phyloP scores from a whole-genome alignment of 2,888 invertebrate genomes.

The Philopedon plagiatum region DNA sequence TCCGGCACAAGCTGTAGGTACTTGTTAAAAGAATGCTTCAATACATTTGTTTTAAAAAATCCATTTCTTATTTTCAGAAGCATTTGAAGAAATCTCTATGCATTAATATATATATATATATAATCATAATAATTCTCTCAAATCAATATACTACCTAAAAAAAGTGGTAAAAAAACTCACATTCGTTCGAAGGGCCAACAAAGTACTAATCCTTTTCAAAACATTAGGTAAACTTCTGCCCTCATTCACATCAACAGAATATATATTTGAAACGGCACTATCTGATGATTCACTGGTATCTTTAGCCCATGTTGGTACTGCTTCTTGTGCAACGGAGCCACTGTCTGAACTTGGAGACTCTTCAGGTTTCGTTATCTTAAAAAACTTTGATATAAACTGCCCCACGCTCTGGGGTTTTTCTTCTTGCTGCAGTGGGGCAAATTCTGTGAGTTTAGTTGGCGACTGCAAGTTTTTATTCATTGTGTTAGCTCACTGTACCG shows the following conservation, averaged over 20 bases:
- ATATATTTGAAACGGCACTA: conserved; percentile 59
- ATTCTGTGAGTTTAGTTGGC: conserved; percentile 81
- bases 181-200: conserved; percentile 85
- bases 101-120: too few species aligned
- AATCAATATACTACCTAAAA: too few species aligned
- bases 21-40: too few species aligned
- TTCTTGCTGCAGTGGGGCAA: conserved; percentile 84
- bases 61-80: too few species aligned
- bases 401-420: conserved; percentile 81
- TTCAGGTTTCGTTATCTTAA: conserved; percentile 76
- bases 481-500: not conserved
- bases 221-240: conserved; percentile 90
- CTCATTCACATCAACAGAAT: conserved; percentile 74
- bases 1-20: too few species aligned
- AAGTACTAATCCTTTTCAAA: conserved; percentile 87
- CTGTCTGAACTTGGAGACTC: conserved; percentile 60
- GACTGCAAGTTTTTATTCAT: conserved; percentile 68
- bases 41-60: too few species aligned
- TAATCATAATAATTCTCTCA: too few species aligned
- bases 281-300: conserved; percentile 64
- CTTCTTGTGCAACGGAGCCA: conserved; percentile 61
- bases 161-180: conserved; percentile 72
- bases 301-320: conserved; percentile 64
- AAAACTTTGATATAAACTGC: conserved; percentile 82
- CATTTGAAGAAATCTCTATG: too few species aligned